phyloP scores from a whole-genome alignment of 2,113 vertebrate genomes.

The Garra rufa region DNA sequence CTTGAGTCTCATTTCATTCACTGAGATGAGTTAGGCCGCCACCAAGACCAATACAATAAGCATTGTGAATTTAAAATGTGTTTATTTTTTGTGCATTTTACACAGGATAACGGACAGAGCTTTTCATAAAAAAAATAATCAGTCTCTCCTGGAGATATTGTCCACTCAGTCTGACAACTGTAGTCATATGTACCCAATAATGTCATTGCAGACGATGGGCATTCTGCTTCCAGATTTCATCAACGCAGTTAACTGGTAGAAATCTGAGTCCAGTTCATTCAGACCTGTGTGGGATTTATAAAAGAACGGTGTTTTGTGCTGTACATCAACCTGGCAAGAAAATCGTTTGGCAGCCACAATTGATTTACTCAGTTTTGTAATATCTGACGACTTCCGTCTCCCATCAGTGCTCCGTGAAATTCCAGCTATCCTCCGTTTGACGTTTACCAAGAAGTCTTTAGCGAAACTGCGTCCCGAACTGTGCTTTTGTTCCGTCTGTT shows the following conservation, averaged over 20 bases:
- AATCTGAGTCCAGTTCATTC: conserved; percentile 82
- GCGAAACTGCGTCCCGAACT: conserved; percentile 79
- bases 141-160: conserved; percentile 10
- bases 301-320: conserved; percentile 82
- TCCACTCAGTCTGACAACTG: conserved; percentile 40
- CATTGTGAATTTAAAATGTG: background rate
- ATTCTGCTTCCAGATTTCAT: conserved; percentile 95
- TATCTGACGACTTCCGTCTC: conserved; percentile 63
- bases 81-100: conserved; percentile 28
- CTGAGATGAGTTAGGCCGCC: background rate
- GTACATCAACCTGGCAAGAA: conserved; percentile 86
- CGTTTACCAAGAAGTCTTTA: conserved; percentile 89
- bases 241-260: conserved; percentile 85
- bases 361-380: conserved; percentile 40
- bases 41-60: background rate
- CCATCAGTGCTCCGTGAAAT: conserved; percentile 77
- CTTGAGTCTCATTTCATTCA: background rate
- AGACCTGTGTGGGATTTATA: conserved; percentile 89
- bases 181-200: conserved; percentile 89
- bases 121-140: conserved; percentile 9
- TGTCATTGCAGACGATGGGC: conserved; percentile 95
- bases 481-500: conserved; percentile 70
- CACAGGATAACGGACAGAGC: conserved; percentile 30
- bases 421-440: conserved; percentile 85
- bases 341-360: conserved; percentile 77